phyloP scores from a whole-genome alignment of 1,140 invertebrate species.

The Brachionus sp. region DNA sequence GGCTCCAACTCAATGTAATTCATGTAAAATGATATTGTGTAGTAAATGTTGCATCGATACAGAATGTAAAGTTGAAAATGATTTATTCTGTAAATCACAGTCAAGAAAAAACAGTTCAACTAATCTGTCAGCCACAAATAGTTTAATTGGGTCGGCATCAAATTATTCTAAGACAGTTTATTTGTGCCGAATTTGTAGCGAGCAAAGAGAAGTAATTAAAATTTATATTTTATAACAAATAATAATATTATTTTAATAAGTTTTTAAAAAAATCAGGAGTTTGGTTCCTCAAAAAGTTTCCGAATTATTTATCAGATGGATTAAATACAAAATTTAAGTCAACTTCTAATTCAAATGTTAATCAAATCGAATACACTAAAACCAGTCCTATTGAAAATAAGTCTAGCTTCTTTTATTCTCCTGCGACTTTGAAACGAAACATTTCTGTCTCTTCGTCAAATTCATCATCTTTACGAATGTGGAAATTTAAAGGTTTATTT shows the following conservation, averaged over 20 bases:
- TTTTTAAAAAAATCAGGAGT: slow-evolving; percentile 45
- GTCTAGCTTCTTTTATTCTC: neutral
- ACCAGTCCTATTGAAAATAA: neutral
- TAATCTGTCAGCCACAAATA: neutral
- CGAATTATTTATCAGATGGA: slow-evolving; percentile 16
- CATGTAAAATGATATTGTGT: slow-evolving; percentile 28
- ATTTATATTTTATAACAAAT: neutral
- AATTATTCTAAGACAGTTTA: slow-evolving; percentile 17
- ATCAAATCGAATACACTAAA: neutral
- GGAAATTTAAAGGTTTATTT: slow-evolving; percentile 24
- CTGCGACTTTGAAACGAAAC: neutral
- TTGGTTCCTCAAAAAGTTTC: slow-evolving; percentile 24
- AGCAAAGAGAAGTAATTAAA: slow-evolving; percentile 34
- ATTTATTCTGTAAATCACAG: slow-evolving; percentile 14
- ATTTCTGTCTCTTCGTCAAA: slow-evolving; percentile 23
- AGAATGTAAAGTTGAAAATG: slow-evolving; percentile 13
- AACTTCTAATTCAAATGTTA: slow-evolving; percentile 28
- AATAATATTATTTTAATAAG: neutral
- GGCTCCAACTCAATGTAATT: slow-evolving; percentile 23
- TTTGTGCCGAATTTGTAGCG: slow-evolving; percentile 44
- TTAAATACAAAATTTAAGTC: neutral
- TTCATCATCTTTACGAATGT: neutral
- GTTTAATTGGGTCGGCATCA: neutral
- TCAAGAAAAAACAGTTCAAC: slow-evolving; percentile 24
- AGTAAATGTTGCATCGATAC: slow-evolving; percentile 43